These are phyloP conservation scores for Helicolenus hilgendorfi DNA, from an alignment of 2,797 vertebrate genomes.

Conservation along the genomic window DNA sequence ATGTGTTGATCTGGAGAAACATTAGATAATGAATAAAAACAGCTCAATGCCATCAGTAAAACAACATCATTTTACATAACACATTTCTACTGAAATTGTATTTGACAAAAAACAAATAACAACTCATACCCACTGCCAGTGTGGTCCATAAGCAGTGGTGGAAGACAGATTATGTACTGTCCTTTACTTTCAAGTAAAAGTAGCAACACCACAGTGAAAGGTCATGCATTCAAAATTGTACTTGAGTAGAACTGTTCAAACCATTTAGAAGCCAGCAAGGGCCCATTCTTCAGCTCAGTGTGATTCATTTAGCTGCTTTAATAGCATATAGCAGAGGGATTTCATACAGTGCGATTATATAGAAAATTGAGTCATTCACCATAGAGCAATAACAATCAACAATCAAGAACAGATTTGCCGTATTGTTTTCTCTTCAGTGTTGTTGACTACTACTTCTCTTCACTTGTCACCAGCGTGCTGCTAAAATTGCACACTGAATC, in stretches of 20 bases:
- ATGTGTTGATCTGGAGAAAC: background rate
- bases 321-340: background rate
- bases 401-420: constrained; percentile 12
- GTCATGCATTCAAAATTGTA: background rate
- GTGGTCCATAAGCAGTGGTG: background rate
- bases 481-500: constrained; percentile 23
- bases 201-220: background rate
- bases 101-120: background rate
- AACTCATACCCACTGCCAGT: background rate
- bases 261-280: background rate
- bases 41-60: background rate
- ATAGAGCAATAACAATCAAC: constrained; percentile 24
- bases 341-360: background rate
- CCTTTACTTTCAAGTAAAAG: background rate
- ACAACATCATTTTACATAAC: background rate
- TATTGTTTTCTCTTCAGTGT: background rate
- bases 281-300: background rate
- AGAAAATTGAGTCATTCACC: constrained; percentile 8
- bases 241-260: background rate
- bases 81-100: background rate
- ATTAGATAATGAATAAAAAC: background rate
- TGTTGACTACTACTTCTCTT: constrained; percentile 9
- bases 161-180: background rate
- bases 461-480: constrained; percentile 13
- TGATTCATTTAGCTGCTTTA: constrained; percentile 19